A percentile compares a stretch with the other conserved stretches of the same genome.
phyloP scores from a whole-genome alignment of 2,113 vertebrate species.

The Melanostigma gelatinosum region DNA sequence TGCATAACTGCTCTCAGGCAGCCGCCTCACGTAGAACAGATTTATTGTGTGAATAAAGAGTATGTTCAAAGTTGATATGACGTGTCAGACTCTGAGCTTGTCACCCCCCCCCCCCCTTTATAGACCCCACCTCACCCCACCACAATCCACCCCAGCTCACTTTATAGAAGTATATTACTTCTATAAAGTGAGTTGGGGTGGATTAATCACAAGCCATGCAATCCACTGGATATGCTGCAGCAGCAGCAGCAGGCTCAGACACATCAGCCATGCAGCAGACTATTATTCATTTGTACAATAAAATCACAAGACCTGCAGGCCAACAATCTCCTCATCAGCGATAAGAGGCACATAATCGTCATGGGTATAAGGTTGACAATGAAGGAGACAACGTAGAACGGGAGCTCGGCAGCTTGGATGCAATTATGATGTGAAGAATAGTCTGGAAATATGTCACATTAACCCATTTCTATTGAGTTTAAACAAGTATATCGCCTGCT shows the following conservation, averaged over 20 bases:
- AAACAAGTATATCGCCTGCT: not conserved
- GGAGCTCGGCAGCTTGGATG: slow-evolving; percentile 27
- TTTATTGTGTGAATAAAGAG: slow-evolving; percentile 20
- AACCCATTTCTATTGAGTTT: slow-evolving; percentile 7
- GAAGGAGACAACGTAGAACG: slow-evolving; percentile 2
- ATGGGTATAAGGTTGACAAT: not conserved
- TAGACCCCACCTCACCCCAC: too few relatives aligned
- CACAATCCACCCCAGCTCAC: too few relatives aligned
- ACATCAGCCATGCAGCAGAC: slow-evolving; percentile 29
- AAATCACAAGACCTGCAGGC: slow-evolving; percentile 31
- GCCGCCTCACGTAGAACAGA: not conserved
- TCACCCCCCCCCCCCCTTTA: slow-evolving; percentile 13
- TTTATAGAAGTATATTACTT: not conserved
- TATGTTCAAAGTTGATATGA: slow-evolving; percentile 32
- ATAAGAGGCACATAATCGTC: slow-evolving; percentile 38
- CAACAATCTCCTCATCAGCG: not conserved
- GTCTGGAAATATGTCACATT: not conserved
- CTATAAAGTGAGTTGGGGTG: slow-evolving; percentile 8
- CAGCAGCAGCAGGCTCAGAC: slow-evolving; percentile 29
- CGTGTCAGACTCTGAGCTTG: slow-evolving; percentile 26
- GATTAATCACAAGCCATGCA: slow-evolving; percentile 24
- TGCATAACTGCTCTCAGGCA: slow-evolving; percentile 9
- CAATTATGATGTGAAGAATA: slow-evolving; percentile 32
- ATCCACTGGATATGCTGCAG: slow-evolving; percentile 36
- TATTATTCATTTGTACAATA: slow-evolving; percentile 36